Percentiles rank a stretch among this genome's conserved stretches.
phyloP scores from a whole-genome alignment of 2,113 vertebrate genomes.

The Seriola aureovittata region DNA sequence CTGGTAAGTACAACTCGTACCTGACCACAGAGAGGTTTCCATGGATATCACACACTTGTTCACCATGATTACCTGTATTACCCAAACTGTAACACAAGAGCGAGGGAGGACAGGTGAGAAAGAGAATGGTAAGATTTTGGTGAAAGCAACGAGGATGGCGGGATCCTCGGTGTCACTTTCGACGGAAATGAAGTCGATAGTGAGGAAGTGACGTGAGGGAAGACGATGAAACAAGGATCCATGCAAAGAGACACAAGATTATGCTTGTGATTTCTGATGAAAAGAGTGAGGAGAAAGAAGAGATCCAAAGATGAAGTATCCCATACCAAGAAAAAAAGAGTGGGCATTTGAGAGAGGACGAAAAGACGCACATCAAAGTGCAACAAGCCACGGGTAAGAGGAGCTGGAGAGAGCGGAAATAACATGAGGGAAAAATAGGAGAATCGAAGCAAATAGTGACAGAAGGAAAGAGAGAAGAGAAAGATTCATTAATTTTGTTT shows the following conservation, averaged over 20 bases:
- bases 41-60: slow-evolving; percentile 86
- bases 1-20: slow-evolving; percentile 73
- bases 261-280: slow-evolving; percentile 21
- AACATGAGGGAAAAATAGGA: slow-evolving; percentile 16
- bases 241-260: slow-evolving; percentile 13
- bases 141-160: slow-evolving; percentile 21
- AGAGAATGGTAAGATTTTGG: slow-evolving; percentile 12
- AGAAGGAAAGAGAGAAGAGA: slow-evolving; percentile 23
- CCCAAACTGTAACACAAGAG: slow-evolving; percentile 90
- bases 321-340: slow-evolving; percentile 23
- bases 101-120: slow-evolving; percentile 35
- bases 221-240: slow-evolving; percentile 24
- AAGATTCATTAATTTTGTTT: slow-evolving; percentile 46
- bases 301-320: slow-evolving; percentile 14
- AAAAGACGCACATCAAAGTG: slow-evolving; percentile 56
- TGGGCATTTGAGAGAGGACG: slow-evolving; percentile 2
- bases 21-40: slow-evolving; percentile 89
- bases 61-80: slow-evolving; percentile 92
- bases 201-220: not conserved
- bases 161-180: not conserved
- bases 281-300: slow-evolving; percentile 14
- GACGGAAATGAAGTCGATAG: not conserved
- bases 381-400: slow-evolving; percentile 73
- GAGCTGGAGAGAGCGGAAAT: slow-evolving; percentile 42
- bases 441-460: slow-evolving; percentile 24